Base-by-base conservation (phyloP, 2,797 vertebrate species). In the Labroides dimidiatus region DNA sequence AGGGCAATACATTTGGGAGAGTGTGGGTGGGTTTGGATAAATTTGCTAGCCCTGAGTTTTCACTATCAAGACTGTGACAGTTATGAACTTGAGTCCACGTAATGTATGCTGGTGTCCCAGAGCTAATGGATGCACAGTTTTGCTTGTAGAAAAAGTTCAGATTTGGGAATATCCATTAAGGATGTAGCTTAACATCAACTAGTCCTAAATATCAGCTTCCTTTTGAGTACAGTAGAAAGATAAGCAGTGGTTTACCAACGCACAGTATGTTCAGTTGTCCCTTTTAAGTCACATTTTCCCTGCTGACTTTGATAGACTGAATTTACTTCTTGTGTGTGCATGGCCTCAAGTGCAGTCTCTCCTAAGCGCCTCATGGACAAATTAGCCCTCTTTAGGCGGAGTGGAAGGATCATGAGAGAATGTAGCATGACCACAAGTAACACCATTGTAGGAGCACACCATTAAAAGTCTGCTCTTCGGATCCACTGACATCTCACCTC, bases 381-480 rank as follows among this genome's bases (percentile, higher is more conserved):
- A 77, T 72, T 49, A 60, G 80, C 62, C 68, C 60, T 64, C 51
- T 72, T 78, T 75, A 66, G 81, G 73, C 37, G 8, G 80, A 84
- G 75, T 75, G 77, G 55, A 81, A 79, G 61, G 64, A 84, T 78
- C 69, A 58, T 72, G 74, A 83, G 75, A 81, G 84, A 89, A 90
- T 91, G 84, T 91, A 93, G 91, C 91, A 92, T 91, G 89, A 89
- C 69, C 81, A 84, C 81, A 75, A 80, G 84, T 68, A 79, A 75
- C 81, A 75, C 64, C 66, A 65, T 74, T 45, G 20, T 75, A 85
- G 81, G 75, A 90, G 77, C 82, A 64, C 82, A 82, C 76, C 70
- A 81, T 82, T 77, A 67, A 75, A 76, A 69, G 63, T 60, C 64
- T 87, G 72, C 81, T 78, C 76, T 80, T 64, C 59, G 71, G 59